Percentiles rank a stretch among this genome's conserved stretches.
These are phyloP conservation scores for Bubo bubo DNA, from an alignment of 2,113 vertebrate genomes.

Conservation along the genomic window DNA sequence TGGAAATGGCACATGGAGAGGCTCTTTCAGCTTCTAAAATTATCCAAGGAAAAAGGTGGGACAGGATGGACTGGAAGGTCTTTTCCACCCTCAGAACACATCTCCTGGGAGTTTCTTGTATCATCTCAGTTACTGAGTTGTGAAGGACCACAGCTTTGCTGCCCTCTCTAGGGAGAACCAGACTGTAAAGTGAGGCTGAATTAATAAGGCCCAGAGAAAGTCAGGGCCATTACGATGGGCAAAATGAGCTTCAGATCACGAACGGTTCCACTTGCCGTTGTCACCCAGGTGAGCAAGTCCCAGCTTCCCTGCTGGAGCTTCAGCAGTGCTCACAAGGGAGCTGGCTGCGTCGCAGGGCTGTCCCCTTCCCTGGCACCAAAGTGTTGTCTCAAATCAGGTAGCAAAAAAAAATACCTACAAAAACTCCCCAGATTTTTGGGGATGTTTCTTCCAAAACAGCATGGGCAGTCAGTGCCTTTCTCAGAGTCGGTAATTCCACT, in stretches of 20 bases:
- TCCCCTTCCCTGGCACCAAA: not conserved
- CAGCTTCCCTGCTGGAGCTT: not conserved
- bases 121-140: fast-evolving
- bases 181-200: not conserved
- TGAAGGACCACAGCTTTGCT: not conserved
- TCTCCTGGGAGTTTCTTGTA: not conserved
- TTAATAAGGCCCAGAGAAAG: not conserved
- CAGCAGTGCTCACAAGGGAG: not conserved
- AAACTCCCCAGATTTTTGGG: fast-evolving
- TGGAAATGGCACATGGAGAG: not conserved
- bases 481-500: not conserved
- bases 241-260: not conserved
- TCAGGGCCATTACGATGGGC: not conserved
- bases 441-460: not conserved
- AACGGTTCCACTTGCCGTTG: fast-evolving
- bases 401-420: not conserved
- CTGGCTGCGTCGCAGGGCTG: not conserved
- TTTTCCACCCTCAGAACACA: not conserved
- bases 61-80: not conserved
- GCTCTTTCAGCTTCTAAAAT: not conserved
- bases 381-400: not conserved
- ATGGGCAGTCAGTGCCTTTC: fast-evolving
- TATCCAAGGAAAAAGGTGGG: not conserved
- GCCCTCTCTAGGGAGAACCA: not conserved
- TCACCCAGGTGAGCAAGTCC: too few species aligned